These are phyloP conservation scores for Urocolius indicus DNA, from an alignment of 2,113 vertebrate species.

Conservation along the genomic window DNA sequence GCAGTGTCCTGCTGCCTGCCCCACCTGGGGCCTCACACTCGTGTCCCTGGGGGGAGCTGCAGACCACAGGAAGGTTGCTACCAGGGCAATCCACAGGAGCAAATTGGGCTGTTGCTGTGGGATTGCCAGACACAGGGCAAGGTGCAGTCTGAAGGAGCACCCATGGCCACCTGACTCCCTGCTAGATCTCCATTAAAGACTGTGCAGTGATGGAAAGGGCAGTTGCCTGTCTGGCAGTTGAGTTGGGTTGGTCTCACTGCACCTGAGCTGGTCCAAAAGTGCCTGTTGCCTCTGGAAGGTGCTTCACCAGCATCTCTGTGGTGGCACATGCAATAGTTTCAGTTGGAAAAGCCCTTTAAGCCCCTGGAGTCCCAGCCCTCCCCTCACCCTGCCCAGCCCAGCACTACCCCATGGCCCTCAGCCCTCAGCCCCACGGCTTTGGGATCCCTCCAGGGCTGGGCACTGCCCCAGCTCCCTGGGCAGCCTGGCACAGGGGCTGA, in stretches of 20 bases:
- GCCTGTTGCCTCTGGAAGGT: background rate
- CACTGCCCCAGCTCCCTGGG: too few species aligned
- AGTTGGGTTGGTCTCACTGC: background rate
- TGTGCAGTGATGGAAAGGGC: background rate
- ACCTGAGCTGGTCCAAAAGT: background rate
- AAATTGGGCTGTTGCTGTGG: rapidly evolving
- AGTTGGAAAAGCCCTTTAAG: too few species aligned
- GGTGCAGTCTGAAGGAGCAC: background rate
- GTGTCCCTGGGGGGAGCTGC: rapidly evolving
- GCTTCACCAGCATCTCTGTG: too few species aligned
- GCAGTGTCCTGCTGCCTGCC: too few species aligned
- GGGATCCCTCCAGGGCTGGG: too few species aligned
- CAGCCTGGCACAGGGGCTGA: too few species aligned
- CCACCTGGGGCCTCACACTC: rapidly evolving
- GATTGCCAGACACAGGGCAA: rapidly evolving
- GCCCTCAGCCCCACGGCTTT: too few species aligned
- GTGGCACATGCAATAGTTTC: background rate
- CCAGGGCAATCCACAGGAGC: background rate
- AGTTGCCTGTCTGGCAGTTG: rapidly evolving
- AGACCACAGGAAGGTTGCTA: background rate
- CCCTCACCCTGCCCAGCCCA: too few species aligned
- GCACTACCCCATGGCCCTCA: too few species aligned
- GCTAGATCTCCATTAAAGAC: background rate
- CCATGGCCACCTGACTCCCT: background rate
- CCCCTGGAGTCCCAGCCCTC: too few species aligned